Percentiles rank a stretch among this genome's conserved stretches.
Conservation (phyloP, 92 coral and sea anemone genomes). For the Actinostola sp. region DNA sequence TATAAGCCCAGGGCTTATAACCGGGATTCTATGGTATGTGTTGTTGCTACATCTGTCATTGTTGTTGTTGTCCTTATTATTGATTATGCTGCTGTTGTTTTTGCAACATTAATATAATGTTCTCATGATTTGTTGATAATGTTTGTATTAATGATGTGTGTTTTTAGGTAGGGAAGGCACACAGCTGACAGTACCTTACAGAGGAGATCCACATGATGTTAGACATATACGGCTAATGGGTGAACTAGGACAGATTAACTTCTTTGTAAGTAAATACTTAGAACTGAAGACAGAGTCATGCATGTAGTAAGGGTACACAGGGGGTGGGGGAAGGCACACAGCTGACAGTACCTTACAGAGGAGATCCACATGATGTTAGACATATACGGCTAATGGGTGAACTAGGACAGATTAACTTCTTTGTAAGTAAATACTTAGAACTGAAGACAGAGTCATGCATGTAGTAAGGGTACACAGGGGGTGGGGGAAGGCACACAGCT, state of each 20-base stretch:
- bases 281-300: too few relatives aligned
- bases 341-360: conserved; percentile 82
- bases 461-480: too few relatives aligned
- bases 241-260: conserved; percentile 91
- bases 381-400: conserved; percentile 92
- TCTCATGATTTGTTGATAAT: neutral
- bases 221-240: conserved; percentile 91
- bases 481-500: conserved; percentile 83
- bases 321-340: too few relatives aligned
- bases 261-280: conserved; percentile 78
- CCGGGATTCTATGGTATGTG: neutral
- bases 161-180: conserved; percentile 86
- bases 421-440: conserved; percentile 75
- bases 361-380: conserved; percentile 90
- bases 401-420: conserved; percentile 91
- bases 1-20: too few relatives aligned
- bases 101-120: neutral
- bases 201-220: conserved; percentile 91
- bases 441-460: too few relatives aligned
- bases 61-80: neutral
- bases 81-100: neutral
- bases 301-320: too few relatives aligned
- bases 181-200: conserved; percentile 84
- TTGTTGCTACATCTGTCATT: too few relatives aligned
- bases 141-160: neutral